phyloP scores from a whole-genome alignment of 2,888 invertebrate genomes.

The Tipula confusa region DNA sequence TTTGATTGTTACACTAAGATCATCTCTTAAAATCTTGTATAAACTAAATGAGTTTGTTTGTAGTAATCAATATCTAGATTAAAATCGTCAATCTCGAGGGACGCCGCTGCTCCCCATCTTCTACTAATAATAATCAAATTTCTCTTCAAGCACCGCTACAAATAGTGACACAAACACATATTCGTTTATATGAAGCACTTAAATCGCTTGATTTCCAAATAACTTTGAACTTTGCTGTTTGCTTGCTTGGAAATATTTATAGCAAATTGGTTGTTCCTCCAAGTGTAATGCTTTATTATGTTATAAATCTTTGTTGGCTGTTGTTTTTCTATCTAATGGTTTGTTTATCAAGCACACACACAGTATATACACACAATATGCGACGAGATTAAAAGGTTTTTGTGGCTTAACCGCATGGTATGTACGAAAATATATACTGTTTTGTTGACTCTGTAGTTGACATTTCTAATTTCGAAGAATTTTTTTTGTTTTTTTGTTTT shows the following conservation, averaged over 20 bases:
- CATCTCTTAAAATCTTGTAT: too few species aligned
- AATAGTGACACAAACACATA: too few species aligned
- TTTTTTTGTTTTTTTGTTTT: neutral
- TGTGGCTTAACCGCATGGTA: neutral
- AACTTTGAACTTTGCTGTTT: neutral
- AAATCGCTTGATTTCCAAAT: neutral
- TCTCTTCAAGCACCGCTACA: too few species aligned
- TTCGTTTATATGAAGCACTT: too few species aligned
- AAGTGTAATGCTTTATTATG: neutral
- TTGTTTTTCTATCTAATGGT: neutral
- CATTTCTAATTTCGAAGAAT: neutral
- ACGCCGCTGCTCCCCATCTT: too few species aligned
- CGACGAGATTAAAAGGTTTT: conserved; percentile 4
- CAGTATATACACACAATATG: neutral
- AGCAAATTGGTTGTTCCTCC: neutral
- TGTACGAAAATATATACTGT: neutral
- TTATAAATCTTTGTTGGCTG: neutral
- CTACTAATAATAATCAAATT: too few species aligned
- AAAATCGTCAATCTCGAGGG: too few species aligned
- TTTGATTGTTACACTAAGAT: too few species aligned
- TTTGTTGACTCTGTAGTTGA: neutral
- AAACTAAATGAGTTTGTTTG: too few species aligned
- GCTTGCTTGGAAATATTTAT: neutral
- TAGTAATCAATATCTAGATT: too few species aligned
- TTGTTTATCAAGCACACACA: neutral